Conservation (phyloP, 2,888 invertebrate species). For the Polyommatus iphigenia region DNA sequence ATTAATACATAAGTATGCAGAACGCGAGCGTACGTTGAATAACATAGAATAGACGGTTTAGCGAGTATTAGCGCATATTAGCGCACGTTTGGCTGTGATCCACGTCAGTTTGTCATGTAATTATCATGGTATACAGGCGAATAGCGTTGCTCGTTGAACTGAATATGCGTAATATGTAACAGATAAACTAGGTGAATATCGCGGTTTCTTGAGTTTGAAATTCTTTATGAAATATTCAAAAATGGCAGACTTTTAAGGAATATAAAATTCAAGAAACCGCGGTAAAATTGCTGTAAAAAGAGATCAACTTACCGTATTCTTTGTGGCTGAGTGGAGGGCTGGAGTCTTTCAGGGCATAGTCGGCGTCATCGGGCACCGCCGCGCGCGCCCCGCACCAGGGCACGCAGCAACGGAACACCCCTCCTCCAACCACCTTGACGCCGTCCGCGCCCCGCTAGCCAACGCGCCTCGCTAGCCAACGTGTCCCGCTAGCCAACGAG, state of each 20-base stretch:
- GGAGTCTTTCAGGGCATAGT: conserved; percentile 70
- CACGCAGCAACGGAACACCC: conserved; percentile 91
- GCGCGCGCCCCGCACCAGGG: conserved; percentile 88
- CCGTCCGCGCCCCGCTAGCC: conserved; percentile 66
- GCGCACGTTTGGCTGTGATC: conserved; percentile 9
- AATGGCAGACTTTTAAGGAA: neutral
- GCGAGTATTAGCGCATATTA: conserved; percentile 4
- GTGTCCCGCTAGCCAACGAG: conserved; percentile 59
- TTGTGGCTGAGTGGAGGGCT: conserved; percentile 65
- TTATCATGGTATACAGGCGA: conserved; percentile 13
- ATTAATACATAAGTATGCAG: conserved; percentile 7
- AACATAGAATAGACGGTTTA: neutral
- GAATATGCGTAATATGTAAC: neutral
- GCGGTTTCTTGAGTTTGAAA: neutral
- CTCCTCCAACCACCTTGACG: conserved; percentile 86
- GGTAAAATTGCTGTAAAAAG: neutral
- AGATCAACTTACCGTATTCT: conserved; percentile 60
- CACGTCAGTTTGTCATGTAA: conserved; percentile 19
- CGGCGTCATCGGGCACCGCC: conserved; percentile 83
- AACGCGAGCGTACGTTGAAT: neutral
- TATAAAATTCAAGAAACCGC: neutral
- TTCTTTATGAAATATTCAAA: neutral
- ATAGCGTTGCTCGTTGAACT: conserved; percentile 1
- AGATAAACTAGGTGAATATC: neutral
- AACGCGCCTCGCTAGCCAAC: conserved; percentile 72